Conservation (phyloP, 2,888 invertebrate genomes). For the Luperina testacea region DNA sequence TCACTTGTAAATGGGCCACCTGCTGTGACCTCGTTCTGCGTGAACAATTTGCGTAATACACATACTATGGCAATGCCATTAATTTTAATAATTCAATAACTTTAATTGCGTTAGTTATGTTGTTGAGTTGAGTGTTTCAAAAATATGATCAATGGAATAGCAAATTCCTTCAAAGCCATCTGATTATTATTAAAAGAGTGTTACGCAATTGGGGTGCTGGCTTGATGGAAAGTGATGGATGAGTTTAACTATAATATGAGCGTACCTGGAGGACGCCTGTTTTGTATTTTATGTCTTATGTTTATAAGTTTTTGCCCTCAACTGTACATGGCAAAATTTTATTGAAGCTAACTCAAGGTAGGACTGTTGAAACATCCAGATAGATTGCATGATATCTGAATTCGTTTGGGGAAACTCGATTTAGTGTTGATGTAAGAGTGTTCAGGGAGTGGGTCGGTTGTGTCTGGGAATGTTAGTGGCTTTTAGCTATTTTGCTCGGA, state of each 20-base stretch:
- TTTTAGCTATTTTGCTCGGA: background rate
- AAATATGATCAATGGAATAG: background rate
- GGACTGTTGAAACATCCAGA: constrained; percentile 19
- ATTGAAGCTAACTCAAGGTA: constrained; percentile 37
- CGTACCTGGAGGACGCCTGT: background rate
- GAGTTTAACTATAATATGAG: background rate
- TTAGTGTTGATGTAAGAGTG: constrained; percentile 29
- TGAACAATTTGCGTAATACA: background rate
- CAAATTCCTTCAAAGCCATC: background rate
- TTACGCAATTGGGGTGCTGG: background rate
- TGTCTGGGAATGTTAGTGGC: background rate
- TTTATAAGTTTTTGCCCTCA: background rate
- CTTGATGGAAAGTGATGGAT: background rate
- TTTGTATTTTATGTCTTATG: background rate
- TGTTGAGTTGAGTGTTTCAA: background rate
- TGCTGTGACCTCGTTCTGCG: background rate
- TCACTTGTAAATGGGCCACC: background rate
- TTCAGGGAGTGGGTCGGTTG: too few relatives aligned
- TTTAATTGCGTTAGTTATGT: background rate
- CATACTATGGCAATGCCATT: background rate
- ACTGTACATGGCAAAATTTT: constrained; percentile 43
- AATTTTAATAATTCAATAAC: background rate
- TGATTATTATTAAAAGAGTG: background rate
- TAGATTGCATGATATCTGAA: constrained; percentile 46
- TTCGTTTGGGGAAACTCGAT: constrained; percentile 38